A percentile compares a stretch with the other conserved stretches of the same genome.
phyloP scores from a whole-genome alignment of 1,140 invertebrate genomes.

The Calliphora vicina region DNA sequence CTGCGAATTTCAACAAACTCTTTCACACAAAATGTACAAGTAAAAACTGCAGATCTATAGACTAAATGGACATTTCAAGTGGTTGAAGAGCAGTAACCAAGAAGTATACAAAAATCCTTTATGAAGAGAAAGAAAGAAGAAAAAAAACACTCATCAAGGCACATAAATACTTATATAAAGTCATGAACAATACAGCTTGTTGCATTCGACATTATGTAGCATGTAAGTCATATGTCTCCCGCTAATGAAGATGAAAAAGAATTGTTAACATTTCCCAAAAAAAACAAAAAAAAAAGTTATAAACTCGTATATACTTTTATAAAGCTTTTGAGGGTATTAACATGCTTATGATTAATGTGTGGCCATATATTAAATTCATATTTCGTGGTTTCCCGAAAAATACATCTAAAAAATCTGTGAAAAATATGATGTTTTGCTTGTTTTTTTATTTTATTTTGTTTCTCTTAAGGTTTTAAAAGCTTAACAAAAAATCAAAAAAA shows the following conservation, averaged over 20 bases:
- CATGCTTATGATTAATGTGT: slow-evolving; percentile 26
- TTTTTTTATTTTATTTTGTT: not conserved
- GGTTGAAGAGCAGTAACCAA: too few species aligned
- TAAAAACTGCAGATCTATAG: too few species aligned
- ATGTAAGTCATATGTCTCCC: not conserved
- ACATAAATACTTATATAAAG: too few species aligned
- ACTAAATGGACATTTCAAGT: too few species aligned
- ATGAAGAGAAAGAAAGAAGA: too few species aligned
- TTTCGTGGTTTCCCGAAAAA: slow-evolving; percentile 22
- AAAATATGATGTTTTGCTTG: not conserved
- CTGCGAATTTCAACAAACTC: not conserved
- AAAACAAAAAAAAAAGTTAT: slow-evolving; percentile 1
- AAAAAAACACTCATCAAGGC: too few species aligned
- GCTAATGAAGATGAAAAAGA: slow-evolving; percentile 32
- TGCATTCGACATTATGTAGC: not conserved
- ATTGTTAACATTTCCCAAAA: slow-evolving; percentile 14
- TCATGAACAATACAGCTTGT: not conserved
- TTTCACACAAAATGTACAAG: too few species aligned
- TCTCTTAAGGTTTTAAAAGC: not conserved
- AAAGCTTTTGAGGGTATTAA: slow-evolving; percentile 26
- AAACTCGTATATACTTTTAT: not conserved
- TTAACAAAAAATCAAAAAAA: not conserved
- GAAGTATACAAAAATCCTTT: too few species aligned
- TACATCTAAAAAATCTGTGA: not conserved
- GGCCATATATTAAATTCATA: slow-evolving; percentile 32